These are phyloP conservation scores for Apistogramma diplotaenia DNA, from an alignment of 2,113 vertebrate genomes.

Conservation along the genomic window DNA sequence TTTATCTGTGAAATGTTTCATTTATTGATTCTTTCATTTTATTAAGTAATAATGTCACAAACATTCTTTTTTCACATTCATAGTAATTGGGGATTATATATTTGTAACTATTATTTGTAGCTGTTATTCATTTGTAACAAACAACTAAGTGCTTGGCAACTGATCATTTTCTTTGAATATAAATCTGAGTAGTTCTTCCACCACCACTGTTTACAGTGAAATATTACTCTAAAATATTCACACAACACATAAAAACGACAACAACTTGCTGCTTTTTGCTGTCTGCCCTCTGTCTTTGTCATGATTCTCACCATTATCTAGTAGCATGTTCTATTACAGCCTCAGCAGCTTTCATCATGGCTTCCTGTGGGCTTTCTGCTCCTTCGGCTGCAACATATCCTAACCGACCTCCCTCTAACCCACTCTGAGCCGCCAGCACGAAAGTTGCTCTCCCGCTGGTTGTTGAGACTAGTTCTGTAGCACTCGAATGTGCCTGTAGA, in stretches of 20 bases:
- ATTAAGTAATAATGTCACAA: too few relatives aligned
- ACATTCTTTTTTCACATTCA: not conserved
- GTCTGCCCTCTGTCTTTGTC: not conserved
- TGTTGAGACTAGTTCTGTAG: not conserved
- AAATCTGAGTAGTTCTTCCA: not conserved
- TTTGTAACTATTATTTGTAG: too few relatives aligned
- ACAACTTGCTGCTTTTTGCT: not conserved
- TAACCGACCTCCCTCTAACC: fast-evolving
- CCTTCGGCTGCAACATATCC: not conserved
- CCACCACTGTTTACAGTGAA: not conserved
- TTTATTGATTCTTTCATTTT: too few relatives aligned
- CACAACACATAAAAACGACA: not conserved
- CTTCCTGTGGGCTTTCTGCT: not conserved
- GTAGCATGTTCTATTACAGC: not conserved
- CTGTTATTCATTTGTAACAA: fast-evolving
- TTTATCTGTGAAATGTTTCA: too few relatives aligned
- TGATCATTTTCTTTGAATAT: not conserved
- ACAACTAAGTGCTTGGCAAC: not conserved
- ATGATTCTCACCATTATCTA: not conserved
- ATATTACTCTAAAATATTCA: fast-evolving
- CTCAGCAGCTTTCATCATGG: not conserved
- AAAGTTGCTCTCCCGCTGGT: not conserved
- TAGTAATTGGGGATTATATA: not conserved
- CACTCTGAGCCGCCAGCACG: fast-evolving
- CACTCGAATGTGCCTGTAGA: not conserved